phyloP scores from a whole-genome alignment of 2,113 vertebrate genomes.

The Callipepla californica region DNA sequence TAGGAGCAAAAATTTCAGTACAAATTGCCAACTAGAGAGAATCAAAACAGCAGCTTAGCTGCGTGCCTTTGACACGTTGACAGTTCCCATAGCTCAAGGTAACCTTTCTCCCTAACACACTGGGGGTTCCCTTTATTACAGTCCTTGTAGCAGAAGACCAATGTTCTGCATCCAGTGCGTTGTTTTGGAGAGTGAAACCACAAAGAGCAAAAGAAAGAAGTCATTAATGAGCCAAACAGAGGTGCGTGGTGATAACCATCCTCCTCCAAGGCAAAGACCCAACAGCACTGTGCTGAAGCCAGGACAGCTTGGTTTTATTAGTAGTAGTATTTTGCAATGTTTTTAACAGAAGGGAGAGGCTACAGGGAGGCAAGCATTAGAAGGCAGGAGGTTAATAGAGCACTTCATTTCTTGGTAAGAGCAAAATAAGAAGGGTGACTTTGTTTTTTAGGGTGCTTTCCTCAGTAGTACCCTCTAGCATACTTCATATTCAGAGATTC shows the following conservation, averaged over 20 bases:
- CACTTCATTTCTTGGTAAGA: neutral
- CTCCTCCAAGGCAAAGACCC: neutral
- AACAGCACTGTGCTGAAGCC: neutral
- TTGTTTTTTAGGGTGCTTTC: neutral
- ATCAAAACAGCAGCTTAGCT: conserved; percentile 29
- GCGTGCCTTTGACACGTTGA: conserved; percentile 31
- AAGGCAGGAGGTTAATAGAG: neutral
- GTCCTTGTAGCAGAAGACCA: conserved; percentile 14
- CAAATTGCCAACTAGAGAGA: neutral
- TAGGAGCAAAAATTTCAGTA: neutral
- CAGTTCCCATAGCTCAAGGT: conserved; percentile 58
- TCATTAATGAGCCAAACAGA: neutral
- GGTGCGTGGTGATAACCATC: neutral
- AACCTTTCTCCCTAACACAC: conserved; percentile 32
- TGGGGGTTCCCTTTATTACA: conserved; percentile 45
- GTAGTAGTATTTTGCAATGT: neutral
- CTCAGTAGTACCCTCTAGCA: neutral
- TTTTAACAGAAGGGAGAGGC: neutral
- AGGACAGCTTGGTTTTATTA: neutral
- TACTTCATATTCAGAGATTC: neutral
- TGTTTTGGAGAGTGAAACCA: conserved; percentile 11
- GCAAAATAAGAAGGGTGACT: neutral
- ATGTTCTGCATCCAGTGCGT: neutral
- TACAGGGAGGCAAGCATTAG: neutral
- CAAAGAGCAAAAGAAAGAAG: neutral